Conservation (phyloP, 1,140 invertebrate genomes). For the Drosophila miranda region DNA sequence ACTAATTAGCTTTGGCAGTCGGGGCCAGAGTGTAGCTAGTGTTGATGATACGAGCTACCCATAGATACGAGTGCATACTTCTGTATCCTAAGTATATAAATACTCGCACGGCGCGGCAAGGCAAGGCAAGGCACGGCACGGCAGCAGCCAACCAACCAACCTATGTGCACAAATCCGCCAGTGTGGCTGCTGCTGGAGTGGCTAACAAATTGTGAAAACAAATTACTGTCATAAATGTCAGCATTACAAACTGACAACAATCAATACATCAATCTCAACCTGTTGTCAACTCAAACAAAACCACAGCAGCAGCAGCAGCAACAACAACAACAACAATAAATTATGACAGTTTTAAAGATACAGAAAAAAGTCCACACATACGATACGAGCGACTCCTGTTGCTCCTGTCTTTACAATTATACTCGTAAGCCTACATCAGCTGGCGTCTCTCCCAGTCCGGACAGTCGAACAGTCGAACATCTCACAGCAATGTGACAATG, state of each 20-base stretch:
- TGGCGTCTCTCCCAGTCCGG: slow-evolving; percentile 33
- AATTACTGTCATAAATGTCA: slow-evolving; percentile 80
- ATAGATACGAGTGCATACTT: background rate
- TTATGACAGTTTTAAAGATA: slow-evolving; percentile 73
- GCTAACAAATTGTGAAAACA: slow-evolving; percentile 76
- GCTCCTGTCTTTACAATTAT: slow-evolving; percentile 43
- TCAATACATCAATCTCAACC: slow-evolving; percentile 73
- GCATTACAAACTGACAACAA: slow-evolving; percentile 77
- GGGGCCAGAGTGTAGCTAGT: slow-evolving; percentile 19
- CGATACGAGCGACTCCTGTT: background rate
- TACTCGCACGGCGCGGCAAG: background rate
- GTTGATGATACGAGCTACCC: slow-evolving; percentile 12
- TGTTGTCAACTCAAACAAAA: slow-evolving; percentile 58
- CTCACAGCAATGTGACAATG: slow-evolving; percentile 60
- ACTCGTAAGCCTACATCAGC: slow-evolving; percentile 46
- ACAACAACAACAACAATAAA: slow-evolving; percentile 51
- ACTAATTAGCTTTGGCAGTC: slow-evolving; percentile 62
- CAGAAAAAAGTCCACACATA: slow-evolving; percentile 13
- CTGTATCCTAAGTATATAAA: no score
- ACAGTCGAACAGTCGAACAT: slow-evolving; percentile 41
- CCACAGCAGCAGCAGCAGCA: slow-evolving; percentile 30
- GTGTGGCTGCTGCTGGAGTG: slow-evolving; percentile 26
- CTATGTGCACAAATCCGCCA: slow-evolving; percentile 22
- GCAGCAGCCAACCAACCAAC: background rate
- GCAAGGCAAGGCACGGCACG: no score